Evolutionary conservation across 1,140 invertebrate genomes (phyloP), one percentile per base, ranked within the genome.

Genomic region (Neoseiulus cucumeris): DNA sequence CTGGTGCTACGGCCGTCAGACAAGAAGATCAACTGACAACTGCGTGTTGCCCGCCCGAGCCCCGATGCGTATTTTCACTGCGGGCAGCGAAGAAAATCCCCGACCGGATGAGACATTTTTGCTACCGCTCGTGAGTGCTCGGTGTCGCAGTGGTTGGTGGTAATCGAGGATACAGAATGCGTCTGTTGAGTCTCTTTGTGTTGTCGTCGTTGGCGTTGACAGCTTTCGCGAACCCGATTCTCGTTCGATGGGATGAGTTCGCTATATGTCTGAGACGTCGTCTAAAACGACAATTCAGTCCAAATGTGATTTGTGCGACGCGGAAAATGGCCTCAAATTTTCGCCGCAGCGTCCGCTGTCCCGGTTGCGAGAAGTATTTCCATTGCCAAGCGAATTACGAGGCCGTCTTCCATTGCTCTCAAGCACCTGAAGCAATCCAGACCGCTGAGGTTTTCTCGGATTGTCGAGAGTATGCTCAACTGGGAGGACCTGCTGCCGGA

Each of bases 161-260:
- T 39, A 6, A 39, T 39, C 33, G 33, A 9, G 33, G n/a, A n/a
- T n/a, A n/a, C 33, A 39, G 33, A 4, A 39, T 39, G 33, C 33
- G 33, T 39, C 33, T 39, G 33, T 39, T 4, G 33, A 6, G 33
- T 39, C 33, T 9, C 4, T 9, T 39, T 9, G 33, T 39, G 9
- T 9, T 39, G 33, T 9, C 9, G 4, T 39, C 33, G 4, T 39
- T 39, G 4, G 33, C 33, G 33, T 39, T 39, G 9, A 4, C 33
- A 39, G 33, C 9, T 4, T 39, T 39, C 33, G 33, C 33, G 33
- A 59, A 25, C 9, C 51, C 51, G 5, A 59, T 59, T 20, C 33
- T 59, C 14, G 51, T 59, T 25, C 51, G 51, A 18, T 59, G 51
- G 51, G 51, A 59, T 59, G 51, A 59, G 33, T 59, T 59, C 51